A percentile compares a stretch with the other conserved stretches of the same genome.
Evolutionary conservation across 2,113 vertebrate genomes (phyloP).

Genomic region (Percina caprodes): DNA sequence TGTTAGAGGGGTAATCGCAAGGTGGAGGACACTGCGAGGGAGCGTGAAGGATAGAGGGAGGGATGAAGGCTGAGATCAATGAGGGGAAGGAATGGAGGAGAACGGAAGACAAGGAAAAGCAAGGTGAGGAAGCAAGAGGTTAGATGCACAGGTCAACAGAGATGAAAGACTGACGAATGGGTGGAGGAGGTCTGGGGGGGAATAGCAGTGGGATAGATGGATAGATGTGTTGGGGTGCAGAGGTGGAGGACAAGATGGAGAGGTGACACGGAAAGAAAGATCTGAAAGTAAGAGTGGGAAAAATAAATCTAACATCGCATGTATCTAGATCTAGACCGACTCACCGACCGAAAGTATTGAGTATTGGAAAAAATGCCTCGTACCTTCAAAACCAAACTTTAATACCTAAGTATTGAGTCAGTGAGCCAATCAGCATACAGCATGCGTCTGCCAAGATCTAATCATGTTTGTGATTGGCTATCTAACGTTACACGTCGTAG

Average conservation of each 20-base stretch:
- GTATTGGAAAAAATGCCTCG: too few relatives aligned
- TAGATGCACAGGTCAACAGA: neutral
- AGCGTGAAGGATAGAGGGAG: conserved; percentile 33
- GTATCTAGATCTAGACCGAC: too few relatives aligned
- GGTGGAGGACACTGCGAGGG: conserved; percentile 35
- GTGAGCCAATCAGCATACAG: too few relatives aligned
- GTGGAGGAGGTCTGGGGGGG: neutral
- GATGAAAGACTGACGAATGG: conserved; percentile 33
- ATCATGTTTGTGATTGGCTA: too few relatives aligned
- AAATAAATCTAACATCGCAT: too few relatives aligned
- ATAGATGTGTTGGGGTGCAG: conserved; percentile 20
- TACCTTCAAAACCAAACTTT: too few relatives aligned
- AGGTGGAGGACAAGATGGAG: conserved; percentile 30
- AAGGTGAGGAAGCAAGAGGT: conserved; percentile 14
- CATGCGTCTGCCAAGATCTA: too few relatives aligned
- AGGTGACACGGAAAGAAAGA: neutral
- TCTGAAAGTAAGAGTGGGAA: neutral
- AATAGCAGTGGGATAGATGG: conserved; percentile 16
- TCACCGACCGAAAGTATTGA: too few relatives aligned
- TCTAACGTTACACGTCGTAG: too few relatives aligned
- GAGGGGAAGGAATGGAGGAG: neutral
- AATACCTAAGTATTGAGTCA: too few relatives aligned
- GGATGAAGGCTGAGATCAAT: conserved; percentile 11
- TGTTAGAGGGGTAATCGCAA: conserved; percentile 33
- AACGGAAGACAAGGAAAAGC: neutral